Conservation (phyloP, 1,140 invertebrate species). For the Lycorma delicatula region DNA sequence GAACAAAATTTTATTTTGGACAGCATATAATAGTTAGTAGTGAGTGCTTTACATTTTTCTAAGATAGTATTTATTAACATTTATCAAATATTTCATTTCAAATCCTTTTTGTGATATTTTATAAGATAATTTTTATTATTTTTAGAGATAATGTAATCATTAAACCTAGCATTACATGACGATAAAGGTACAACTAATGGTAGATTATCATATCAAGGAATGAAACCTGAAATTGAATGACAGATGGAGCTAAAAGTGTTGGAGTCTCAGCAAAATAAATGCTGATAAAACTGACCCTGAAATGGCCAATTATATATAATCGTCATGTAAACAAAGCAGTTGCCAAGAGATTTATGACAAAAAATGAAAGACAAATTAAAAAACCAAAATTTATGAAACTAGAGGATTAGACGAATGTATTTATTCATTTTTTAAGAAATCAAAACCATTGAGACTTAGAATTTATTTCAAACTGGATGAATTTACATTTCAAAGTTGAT, state of each 20-base stretch:
- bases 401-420: slow-evolving; percentile 15
- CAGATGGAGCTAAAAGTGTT: no score
- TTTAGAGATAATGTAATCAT: slow-evolving; percentile 57
- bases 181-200: slow-evolving; percentile 69
- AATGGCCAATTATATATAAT: slow-evolving; percentile 52
- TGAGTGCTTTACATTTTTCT: neutral
- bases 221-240: slow-evolving; percentile 80
- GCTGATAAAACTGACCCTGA: slow-evolving; percentile 58
- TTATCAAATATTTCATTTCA: neutral
- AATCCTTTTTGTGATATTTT: neutral
- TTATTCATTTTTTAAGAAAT: neutral
- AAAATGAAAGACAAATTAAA: slow-evolving; percentile 31
- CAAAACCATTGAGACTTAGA: no score
- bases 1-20: neutral
- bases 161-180: slow-evolving; percentile 65
- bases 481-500: no score
- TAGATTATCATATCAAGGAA: slow-evolving; percentile 74
- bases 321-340: slow-evolving; percentile 38
- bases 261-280: no score
- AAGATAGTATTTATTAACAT: neutral
- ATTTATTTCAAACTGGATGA: no score
- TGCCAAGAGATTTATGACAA: slow-evolving; percentile 37
- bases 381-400: slow-evolving; percentile 38
- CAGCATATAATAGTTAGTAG: no score
- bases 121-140: slow-evolving; percentile 13